Evolutionary conservation across 2,797 vertebrate genomes (phyloP).

Genomic region (Rallus crepitans): DNA sequence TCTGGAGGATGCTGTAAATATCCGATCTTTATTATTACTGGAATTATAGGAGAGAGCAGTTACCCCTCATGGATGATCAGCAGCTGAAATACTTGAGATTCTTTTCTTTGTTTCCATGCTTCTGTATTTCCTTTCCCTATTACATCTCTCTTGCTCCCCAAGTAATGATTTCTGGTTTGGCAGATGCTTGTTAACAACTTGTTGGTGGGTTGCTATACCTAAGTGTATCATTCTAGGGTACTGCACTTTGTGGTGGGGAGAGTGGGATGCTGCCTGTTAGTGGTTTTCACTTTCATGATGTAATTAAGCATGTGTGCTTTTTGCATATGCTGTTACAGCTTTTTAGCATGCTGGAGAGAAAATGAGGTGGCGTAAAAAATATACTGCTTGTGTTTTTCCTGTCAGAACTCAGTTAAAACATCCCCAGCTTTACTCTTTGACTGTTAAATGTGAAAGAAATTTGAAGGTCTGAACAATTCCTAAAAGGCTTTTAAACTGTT

Average conservation of each 20-base stretch:
- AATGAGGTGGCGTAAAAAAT: background rate
- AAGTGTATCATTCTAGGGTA: background rate
- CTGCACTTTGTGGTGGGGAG: background rate
- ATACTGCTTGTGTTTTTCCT: background rate
- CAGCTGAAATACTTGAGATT: background rate
- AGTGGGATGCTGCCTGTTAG: background rate
- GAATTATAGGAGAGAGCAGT: background rate
- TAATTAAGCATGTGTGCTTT: background rate
- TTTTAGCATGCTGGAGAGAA: conserved; percentile 8
- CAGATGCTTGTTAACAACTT: background rate
- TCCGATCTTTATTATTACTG: background rate
- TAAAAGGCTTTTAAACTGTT: background rate
- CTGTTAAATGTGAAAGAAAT: background rate
- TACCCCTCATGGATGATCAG: background rate
- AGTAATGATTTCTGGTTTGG: background rate
- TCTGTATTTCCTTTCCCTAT: background rate
- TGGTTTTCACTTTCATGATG: background rate
- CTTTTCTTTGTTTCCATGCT: background rate
- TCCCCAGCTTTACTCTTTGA: background rate
- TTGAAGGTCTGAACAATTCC: background rate
- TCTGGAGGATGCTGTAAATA: background rate
- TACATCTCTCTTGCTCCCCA: background rate
- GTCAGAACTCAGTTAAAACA: background rate
- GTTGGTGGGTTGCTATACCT: background rate
- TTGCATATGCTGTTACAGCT: background rate